These are phyloP conservation scores for Deilephila porcellus DNA, from an alignment of 2,888 invertebrate species.

Conservation along the genomic window DNA sequence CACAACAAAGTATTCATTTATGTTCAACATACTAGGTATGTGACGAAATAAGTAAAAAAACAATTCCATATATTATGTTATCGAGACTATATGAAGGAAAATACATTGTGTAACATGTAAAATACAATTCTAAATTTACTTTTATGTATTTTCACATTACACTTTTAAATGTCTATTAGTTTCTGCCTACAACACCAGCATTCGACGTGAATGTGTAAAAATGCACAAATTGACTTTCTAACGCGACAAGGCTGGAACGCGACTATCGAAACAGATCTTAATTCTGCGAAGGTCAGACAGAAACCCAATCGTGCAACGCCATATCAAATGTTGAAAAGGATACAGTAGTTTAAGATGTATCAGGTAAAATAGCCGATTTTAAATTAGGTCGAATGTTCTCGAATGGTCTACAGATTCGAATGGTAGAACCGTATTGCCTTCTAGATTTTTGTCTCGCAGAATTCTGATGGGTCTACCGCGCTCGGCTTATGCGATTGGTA, in stretches of 20 bases:
- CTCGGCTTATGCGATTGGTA: no score
- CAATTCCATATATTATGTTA: no score
- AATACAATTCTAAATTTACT: no score
- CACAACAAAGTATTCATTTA: no score
- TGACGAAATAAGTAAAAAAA: no score
- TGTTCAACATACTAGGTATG: no score
- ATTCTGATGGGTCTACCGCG: no score
- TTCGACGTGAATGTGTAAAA: no score
- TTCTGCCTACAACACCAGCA: background rate
- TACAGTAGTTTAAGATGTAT: background rate
- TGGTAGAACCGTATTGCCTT: background rate
- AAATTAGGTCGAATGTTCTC: background rate
- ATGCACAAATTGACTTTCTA: background rate
- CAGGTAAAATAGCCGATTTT: background rate
- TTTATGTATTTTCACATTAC: no score
- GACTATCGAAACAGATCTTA: background rate
- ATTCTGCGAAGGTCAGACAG: slow-evolving; percentile 8
- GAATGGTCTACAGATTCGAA: background rate
- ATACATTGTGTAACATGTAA: no score
- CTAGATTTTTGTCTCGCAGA: no score
- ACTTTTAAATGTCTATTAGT: background rate
- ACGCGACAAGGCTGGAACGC: slow-evolving; percentile 3
- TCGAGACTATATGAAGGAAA: no score
- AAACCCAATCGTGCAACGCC: slow-evolving; percentile 14
- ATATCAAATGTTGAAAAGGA: slow-evolving; percentile 24